Conservation (phyloP, 1,140 invertebrate genomes). For the Chrysomallon squamiferum region DNA sequence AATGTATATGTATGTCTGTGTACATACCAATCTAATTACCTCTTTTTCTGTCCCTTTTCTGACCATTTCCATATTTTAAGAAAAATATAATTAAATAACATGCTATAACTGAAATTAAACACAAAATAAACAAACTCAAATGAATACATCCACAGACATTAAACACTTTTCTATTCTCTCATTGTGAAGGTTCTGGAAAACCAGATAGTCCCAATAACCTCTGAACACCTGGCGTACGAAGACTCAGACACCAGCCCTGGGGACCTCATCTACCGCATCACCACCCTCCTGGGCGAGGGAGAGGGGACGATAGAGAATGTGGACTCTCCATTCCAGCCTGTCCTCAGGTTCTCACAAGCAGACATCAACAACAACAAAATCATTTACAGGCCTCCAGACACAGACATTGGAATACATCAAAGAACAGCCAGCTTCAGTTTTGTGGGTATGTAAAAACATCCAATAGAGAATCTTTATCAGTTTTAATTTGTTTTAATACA, state of each 20-base stretch:
- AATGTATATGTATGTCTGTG: no score
- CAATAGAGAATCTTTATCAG: background rate
- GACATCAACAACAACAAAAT: slow-evolving; percentile 49
- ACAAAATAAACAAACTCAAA: no score
- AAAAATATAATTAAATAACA: no score
- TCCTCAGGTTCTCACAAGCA: slow-evolving; percentile 46
- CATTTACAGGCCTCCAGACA: slow-evolving; percentile 46
- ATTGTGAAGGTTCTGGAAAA: slow-evolving; percentile 47
- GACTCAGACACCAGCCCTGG: slow-evolving; percentile 26
- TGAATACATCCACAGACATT: no score
- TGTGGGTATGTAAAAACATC: slow-evolving; percentile 39
- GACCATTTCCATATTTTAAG: no score
- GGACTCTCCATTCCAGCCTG: slow-evolving; percentile 35
- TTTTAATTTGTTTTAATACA: background rate
- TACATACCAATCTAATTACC: no score
- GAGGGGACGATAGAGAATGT: slow-evolving; percentile 48
- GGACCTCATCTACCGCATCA: slow-evolving; percentile 44
- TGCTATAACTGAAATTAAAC: no score
- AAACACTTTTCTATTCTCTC: background rate
- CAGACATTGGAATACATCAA: slow-evolving; percentile 31
- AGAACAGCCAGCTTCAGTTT: slow-evolving; percentile 44
- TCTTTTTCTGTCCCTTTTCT: no score
- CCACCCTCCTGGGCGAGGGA: slow-evolving; percentile 24
- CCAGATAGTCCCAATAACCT: slow-evolving; percentile 44
- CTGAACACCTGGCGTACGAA: slow-evolving; percentile 27